Base-by-base conservation (phyloP, 1,140 invertebrate species). In the Zaprionus vittiger region DNA sequence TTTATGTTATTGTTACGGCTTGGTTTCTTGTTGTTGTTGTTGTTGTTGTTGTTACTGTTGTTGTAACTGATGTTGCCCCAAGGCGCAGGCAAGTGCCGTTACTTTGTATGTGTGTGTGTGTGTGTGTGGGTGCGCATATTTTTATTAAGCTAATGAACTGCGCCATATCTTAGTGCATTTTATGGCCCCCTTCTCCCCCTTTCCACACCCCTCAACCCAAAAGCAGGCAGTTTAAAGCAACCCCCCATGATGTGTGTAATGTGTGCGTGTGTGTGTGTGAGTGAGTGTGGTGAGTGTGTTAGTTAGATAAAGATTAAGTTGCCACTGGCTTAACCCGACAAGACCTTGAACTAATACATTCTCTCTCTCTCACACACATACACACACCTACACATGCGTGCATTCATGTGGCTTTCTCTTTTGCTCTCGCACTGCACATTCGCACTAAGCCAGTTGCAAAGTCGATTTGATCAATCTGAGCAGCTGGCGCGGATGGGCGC, bases 1-100 rank as follows among this genome's bases (percentile, higher is more conserved):
- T 83, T 83, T 81, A 83, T 76, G 62, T 66, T 73, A 65, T 55
- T 77, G 73, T 65, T 76, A 59, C 63, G 62, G 34, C 37, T 55
- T 47, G 41, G 15, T 71, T 67, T 65, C 24, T 62, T 67, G 44
- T 73, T 52, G 7, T 31, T 76, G 9, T n/a, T n/a, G n/a, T n/a
- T n/a, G n/a, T 31, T 76, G 56, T 65, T 76, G 60, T 60, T 76
- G 73, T 64, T 76, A 59, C 63, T 67, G 44, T 73, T 52, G 62
- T 41, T 68, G 73, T 34, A 60, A 15, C 9, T 55, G 69, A 24
- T 12, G 54, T 31, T 59, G 24, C 22, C 22, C 4, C 14, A 24
- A 20, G 38, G 14, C 28, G 9, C n/a, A 26, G 49, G 49, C 49
- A 22, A 24, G 22, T 54, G 44, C 20, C 38, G 44, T 47, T 63